Evolutionary conservation across 2,113 vertebrate species (phyloP).

Genomic region (Eira barbara): DNA sequence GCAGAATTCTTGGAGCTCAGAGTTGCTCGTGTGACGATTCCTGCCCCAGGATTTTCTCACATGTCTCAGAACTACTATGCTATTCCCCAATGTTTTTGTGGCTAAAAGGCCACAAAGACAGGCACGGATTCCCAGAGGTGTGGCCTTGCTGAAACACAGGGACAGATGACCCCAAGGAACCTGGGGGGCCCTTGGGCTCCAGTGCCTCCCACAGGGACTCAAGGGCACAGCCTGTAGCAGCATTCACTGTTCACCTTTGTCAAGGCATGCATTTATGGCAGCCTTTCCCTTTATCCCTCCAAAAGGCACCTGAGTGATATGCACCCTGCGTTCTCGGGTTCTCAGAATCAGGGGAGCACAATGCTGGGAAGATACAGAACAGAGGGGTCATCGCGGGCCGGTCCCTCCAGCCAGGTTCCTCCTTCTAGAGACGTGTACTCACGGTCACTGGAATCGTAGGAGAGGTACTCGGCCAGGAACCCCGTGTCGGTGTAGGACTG

Average conservation of each 20-base stretch:
- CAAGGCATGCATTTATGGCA: neutral
- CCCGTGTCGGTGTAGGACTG: constrained; percentile 89
- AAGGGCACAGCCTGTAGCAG: fast-evolving
- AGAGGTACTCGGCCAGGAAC: constrained; percentile 86
- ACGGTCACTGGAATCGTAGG: constrained; percentile 89
- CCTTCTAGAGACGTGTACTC: neutral
- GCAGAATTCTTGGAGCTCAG: neutral
- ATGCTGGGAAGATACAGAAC: neutral
- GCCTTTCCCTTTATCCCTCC: neutral
- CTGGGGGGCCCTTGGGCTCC: fast-evolving
- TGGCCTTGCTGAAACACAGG: neutral
- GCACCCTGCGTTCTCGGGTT: fast-evolving
- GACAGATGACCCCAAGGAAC: neutral
- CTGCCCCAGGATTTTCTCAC: neutral
- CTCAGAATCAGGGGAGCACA: neutral
- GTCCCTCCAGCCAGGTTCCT: neutral
- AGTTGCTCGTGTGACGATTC: fast-evolving
- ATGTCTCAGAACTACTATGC: neutral
- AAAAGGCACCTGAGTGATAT: neutral
- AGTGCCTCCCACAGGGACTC: neutral
- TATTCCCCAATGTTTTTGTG: neutral
- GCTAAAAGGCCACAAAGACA: neutral
- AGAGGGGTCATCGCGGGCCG: fast-evolving
- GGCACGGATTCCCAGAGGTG: neutral
- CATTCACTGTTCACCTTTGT: neutral